A percentile compares a stretch with the other conserved stretches of the same genome.
These are phyloP conservation scores for Bujurquina vittata DNA, from an alignment of 2,113 vertebrate species.

Conservation along the genomic window DNA sequence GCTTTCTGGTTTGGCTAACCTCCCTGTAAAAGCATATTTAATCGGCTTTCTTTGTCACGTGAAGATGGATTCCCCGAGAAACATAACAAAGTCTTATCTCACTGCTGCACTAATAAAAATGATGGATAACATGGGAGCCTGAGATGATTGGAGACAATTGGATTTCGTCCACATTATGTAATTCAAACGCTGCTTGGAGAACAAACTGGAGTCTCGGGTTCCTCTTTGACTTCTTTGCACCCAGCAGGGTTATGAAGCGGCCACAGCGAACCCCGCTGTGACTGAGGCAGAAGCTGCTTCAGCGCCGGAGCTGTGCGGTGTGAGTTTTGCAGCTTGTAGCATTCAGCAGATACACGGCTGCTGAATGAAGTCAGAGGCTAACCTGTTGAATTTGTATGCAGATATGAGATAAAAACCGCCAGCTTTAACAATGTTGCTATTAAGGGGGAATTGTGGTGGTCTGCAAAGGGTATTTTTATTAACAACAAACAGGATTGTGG, in stretches of 20 bases:
- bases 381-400: not conserved
- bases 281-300: slow-evolving; percentile 13
- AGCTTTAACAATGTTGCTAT: not conserved
- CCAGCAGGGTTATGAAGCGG: slow-evolving; percentile 61
- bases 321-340: not conserved
- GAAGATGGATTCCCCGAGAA: slow-evolving; percentile 78
- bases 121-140: slow-evolving; percentile 79
- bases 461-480: not conserved
- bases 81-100: slow-evolving; percentile 82
- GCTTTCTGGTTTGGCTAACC: slow-evolving; percentile 44
- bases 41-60: slow-evolving; percentile 70
- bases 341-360: not conserved
- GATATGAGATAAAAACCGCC: not conserved
- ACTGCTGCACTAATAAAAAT: slow-evolving; percentile 81
- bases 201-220: slow-evolving; percentile 69
- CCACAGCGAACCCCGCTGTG: slow-evolving; percentile 32
- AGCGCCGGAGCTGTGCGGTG: not conserved
- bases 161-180: slow-evolving; percentile 81
- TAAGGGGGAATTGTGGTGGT: not conserved
- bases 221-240: slow-evolving; percentile 55
- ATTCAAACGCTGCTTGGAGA: slow-evolving; percentile 76
- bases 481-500: not conserved
- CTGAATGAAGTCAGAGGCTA: slow-evolving; percentile 6
- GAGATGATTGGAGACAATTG: slow-evolving; percentile 82
- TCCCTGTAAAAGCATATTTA: slow-evolving; percentile 60